A percentile compares a stretch with the other conserved stretches of the same genome.
These are phyloP conservation scores for Arvicanthis niloticus DNA, from an alignment of 2,113 vertebrate genomes.

Conservation along the genomic window DNA sequence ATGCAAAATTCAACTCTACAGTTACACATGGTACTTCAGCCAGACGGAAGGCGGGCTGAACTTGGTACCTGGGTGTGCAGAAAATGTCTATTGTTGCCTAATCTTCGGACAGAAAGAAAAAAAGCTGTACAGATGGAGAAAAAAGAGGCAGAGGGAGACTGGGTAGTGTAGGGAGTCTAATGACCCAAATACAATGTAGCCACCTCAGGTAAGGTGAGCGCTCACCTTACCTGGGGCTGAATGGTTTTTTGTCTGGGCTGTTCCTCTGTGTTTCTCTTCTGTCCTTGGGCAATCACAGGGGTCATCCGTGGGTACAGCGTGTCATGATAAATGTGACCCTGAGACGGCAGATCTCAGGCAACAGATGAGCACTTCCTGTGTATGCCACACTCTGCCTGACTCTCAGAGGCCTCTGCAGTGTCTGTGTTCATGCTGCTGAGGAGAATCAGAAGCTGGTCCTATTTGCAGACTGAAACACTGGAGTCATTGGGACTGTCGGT, in stretches of 20 bases:
- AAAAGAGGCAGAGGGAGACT: neutral
- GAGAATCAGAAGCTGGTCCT: neutral
- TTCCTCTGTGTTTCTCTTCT: neutral
- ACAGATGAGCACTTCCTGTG: neutral
- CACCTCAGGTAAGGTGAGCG: too few relatives aligned
- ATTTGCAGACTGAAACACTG: neutral
- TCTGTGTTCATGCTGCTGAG: neutral
- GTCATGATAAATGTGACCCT: fast-evolving
- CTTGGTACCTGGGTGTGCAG: conserved; percentile 63
- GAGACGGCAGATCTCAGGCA: too few relatives aligned
- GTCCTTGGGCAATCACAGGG: neutral
- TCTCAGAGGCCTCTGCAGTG: fast-evolving
- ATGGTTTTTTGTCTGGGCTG: neutral
- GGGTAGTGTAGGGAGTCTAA: fast-evolving
- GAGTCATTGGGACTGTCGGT: neutral
- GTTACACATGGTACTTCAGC: conserved; percentile 84
- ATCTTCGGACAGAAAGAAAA: conserved; percentile 51
- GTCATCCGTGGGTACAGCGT: fast-evolving
- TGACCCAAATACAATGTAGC: fast-evolving
- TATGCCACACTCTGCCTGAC: fast-evolving
- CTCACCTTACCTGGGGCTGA: fast-evolving
- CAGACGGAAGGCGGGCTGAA: conserved; percentile 70
- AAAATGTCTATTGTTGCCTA: conserved; percentile 78
- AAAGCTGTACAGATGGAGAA: neutral
- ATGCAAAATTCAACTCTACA: conserved; percentile 86